A percentile compares a stretch with the other conserved stretches of the same genome.
phyloP scores from a whole-genome alignment of 2,888 invertebrate species.

The Callinectes sapidus region DNA sequence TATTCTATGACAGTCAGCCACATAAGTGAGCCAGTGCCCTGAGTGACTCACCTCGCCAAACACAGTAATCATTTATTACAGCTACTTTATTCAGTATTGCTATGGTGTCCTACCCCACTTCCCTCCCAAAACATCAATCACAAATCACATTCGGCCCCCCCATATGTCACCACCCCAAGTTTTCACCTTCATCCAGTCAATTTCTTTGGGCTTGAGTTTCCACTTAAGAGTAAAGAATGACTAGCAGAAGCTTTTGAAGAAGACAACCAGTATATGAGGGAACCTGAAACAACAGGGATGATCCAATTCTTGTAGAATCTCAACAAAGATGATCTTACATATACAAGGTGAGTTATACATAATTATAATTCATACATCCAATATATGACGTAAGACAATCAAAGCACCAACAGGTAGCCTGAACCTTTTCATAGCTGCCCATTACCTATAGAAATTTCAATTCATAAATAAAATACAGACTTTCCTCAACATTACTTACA shows the following conservation, averaged over 20 bases:
- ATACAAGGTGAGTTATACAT: constrained; percentile 46
- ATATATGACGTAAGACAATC: constrained; percentile 58
- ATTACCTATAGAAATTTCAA: constrained; percentile 33
- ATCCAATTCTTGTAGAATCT: constrained; percentile 59
- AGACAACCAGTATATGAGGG: constrained; percentile 53
- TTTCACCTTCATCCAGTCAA: constrained; percentile 12
- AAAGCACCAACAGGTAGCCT: constrained; percentile 66
- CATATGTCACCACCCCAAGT: constrained; percentile 1
- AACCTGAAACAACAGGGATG: constrained; percentile 51
- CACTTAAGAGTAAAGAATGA: constrained; percentile 70
- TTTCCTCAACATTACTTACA: constrained; percentile 33
- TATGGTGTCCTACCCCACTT: constrained; percentile 38
- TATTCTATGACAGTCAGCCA: constrained; percentile 16
- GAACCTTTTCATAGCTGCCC: constrained; percentile 62
- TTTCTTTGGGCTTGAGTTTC: constrained; percentile 66
- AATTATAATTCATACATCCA: constrained; percentile 54
- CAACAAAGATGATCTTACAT: constrained; percentile 46
- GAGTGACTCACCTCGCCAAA: constrained; percentile 45
- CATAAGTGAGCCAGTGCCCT: constrained; percentile 33
- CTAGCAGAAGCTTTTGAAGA: constrained; percentile 66
- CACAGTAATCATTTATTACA: constrained; percentile 34
- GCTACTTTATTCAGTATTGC: constrained; percentile 30
- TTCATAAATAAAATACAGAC: constrained; percentile 45
- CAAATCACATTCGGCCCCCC: constrained; percentile 22
- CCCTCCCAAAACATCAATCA: constrained; percentile 16